A percentile compares a stretch with the other conserved stretches of the same genome.
These are phyloP conservation scores for Sphecodes monilicornis DNA, from an alignment of 2,888 invertebrate genomes.

Conservation along the genomic window DNA sequence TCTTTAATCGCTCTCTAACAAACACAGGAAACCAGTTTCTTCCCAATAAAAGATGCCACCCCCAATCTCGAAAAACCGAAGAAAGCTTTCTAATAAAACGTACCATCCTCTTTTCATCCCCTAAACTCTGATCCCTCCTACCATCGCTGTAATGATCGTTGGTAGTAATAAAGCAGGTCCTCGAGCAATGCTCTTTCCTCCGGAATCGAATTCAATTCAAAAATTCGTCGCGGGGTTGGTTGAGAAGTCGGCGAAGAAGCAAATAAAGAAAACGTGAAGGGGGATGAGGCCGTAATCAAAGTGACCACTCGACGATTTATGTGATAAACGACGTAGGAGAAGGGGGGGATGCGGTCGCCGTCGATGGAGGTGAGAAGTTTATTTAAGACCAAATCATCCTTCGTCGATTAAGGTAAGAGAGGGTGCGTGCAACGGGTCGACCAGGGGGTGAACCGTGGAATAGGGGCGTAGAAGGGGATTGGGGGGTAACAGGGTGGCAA, in stretches of 20 bases:
- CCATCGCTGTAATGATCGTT: neutral
- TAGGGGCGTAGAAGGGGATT: neutral
- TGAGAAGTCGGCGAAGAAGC: conserved; percentile 19
- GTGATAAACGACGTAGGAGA: conserved; percentile 70
- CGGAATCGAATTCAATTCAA: conserved; percentile 56
- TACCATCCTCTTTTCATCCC: neutral
- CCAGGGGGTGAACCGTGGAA: neutral
- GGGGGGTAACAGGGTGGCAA: conserved; percentile 52
- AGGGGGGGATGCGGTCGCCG: conserved; percentile 59
- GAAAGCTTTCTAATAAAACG: neutral
- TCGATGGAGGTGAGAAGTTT: conserved; percentile 81
- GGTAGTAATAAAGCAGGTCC: conserved; percentile 22
- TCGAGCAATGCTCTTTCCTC: conserved; percentile 13
- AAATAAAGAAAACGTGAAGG: conserved; percentile 40
- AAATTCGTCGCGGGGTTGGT: conserved; percentile 22
- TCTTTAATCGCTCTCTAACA: neutral
- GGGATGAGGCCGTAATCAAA: conserved; percentile 72
- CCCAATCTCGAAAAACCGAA: neutral
- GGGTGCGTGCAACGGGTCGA: conserved; percentile 67
- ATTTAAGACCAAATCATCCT: conserved; percentile 84
- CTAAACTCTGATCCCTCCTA: neutral
- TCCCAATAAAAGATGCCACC: neutral
- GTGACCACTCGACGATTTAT: conserved; percentile 80
- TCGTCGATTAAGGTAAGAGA: conserved; percentile 83
- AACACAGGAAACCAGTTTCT: neutral